These are phyloP conservation scores for Pelagia noctiluca DNA, from an alignment of 30 jellyfish, hydroid and myxozoan genomes.

Conservation along the genomic window DNA sequence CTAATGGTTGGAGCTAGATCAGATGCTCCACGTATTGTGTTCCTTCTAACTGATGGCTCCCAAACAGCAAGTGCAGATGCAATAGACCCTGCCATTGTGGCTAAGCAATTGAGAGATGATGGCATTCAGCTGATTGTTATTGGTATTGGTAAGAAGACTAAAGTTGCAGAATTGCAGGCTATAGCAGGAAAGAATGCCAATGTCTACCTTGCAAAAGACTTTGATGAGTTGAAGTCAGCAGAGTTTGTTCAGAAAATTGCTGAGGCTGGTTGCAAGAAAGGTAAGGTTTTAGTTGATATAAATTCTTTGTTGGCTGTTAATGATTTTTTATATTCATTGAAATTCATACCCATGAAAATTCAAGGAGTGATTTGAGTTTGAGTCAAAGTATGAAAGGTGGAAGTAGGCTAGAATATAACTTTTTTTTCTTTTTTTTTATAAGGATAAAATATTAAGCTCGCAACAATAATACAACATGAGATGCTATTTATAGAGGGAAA, in stretches of 20 bases:
- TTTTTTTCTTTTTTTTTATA: too few relatives aligned
- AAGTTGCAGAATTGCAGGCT: constrained; percentile 69
- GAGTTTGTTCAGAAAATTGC: constrained; percentile 52
- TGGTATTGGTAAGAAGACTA: constrained; percentile 82
- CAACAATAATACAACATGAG: too few relatives aligned
- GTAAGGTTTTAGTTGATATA: too few relatives aligned
- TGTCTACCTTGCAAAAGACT: constrained; percentile 70
- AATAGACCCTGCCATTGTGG: constrained; percentile 70
- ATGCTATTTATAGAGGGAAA: too few relatives aligned
- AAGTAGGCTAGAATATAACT: too few relatives aligned
- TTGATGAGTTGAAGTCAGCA: constrained; percentile 66
- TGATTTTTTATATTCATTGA: too few relatives aligned
- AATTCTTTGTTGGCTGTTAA: too few relatives aligned
- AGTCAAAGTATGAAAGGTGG: too few relatives aligned
- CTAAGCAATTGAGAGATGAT: constrained; percentile 69
- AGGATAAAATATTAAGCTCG: too few relatives aligned
- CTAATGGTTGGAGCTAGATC: constrained; percentile 84
- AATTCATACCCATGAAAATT: too few relatives aligned
- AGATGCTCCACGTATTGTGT: constrained; percentile 73
- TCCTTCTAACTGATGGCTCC: constrained; percentile 92
- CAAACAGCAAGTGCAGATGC: constrained; percentile 89
- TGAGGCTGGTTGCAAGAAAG: constrained; percentile 51
- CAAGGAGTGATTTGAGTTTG: too few relatives aligned
- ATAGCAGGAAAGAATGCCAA: constrained; percentile 67
- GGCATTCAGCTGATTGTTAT: constrained; percentile 71